A percentile compares a stretch with the other conserved stretches of the same genome.
These are phyloP conservation scores for Anolis carolinensis DNA, from an alignment of 2,113 vertebrate genomes.

Conservation along the genomic window DNA sequence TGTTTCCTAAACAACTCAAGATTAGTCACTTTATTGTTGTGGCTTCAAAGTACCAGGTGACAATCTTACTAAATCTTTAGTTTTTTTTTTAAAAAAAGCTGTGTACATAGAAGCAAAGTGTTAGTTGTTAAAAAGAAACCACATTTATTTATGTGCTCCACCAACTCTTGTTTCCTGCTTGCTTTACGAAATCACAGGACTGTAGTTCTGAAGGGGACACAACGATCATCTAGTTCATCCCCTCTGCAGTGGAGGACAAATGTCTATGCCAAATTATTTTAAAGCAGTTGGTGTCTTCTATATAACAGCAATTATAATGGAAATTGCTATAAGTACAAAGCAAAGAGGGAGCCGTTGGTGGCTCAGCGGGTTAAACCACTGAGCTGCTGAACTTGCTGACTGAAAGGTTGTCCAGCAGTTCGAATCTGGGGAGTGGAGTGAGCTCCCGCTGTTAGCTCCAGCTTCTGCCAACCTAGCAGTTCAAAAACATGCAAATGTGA, in stretches of 20 bases:
- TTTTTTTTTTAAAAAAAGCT: neutral
- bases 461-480: too few relatives aligned
- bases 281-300: too few relatives aligned
- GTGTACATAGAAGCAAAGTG: accelerated
- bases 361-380: too few relatives aligned
- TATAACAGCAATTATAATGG: too few relatives aligned
- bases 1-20: neutral
- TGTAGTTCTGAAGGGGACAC: neutral
- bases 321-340: neutral
- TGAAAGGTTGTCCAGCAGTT: too few relatives aligned
- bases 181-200: neutral
- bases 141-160: neutral
- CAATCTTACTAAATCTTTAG: neutral
- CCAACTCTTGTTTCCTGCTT: accelerated
- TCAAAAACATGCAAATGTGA: too few relatives aligned
- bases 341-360: too few relatives aligned
- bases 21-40: neutral
- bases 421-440: too few relatives aligned
- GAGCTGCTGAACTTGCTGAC: too few relatives aligned
- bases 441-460: too few relatives aligned
- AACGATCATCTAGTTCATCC: neutral
- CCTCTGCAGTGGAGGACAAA: too few relatives aligned
- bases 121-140: neutral
- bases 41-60: constrained; percentile 34
- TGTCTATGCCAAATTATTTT: too few relatives aligned